Conservation (phyloP, 2,113 vertebrate genomes). For the Grammatotria lemairii region DNA sequence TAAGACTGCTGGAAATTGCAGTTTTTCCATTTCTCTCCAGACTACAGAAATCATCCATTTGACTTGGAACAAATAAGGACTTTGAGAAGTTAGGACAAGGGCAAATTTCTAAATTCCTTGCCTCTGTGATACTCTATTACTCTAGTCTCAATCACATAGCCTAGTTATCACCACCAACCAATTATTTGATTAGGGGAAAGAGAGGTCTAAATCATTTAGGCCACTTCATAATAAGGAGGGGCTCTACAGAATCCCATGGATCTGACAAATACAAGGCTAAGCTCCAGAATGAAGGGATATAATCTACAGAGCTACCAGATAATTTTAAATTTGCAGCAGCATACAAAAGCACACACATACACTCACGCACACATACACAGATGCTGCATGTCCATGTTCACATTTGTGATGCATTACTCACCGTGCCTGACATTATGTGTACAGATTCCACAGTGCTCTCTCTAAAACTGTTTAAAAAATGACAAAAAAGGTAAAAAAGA, state of each 20-base stretch:
- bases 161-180: conserved; percentile 63
- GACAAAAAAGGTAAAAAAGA: background rate
- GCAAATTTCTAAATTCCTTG: conserved; percentile 38
- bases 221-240: conserved; percentile 53
- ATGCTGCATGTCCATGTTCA: background rate
- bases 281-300: conserved; percentile 41
- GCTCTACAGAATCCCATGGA: conserved; percentile 40
- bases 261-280: conserved; percentile 49
- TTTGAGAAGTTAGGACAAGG: conserved; percentile 53
- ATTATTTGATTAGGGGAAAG: conserved; percentile 72
- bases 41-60: background rate
- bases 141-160: conserved; percentile 45
- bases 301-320: conserved; percentile 30
- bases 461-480: background rate
- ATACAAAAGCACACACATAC: background rate
- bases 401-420: background rate
- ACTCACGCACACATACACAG: background rate
- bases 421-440: background rate
- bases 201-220: conserved; percentile 61
- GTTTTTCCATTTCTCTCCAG: background rate
- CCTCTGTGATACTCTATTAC: conserved; percentile 27
- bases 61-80: conserved; percentile 27
- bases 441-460: background rate
- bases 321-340: background rate
- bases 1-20: background rate